Evolutionary conservation across 1,140 invertebrate genomes (phyloP), one percentile per base, ranked within the genome.

Genomic region (Philotrypesis tridentata): DNA sequence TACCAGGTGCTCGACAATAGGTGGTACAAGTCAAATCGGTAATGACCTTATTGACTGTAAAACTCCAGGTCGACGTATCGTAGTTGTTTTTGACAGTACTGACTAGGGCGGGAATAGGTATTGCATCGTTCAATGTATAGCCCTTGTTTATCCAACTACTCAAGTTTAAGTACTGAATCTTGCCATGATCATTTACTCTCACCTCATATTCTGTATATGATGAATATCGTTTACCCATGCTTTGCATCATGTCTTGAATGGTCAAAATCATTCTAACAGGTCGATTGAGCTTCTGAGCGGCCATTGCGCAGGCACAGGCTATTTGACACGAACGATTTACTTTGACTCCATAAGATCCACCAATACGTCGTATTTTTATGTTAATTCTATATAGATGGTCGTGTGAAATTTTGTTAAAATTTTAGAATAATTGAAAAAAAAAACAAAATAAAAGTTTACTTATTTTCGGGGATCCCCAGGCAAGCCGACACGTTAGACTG

Each of bases 331-430:
- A 89, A 8, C 95, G 91, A 4, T 93, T 93, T 61, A 94, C 93
- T 89, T 96, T 95, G 48, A 93, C 92, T 12, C 95, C 96, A 80
- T 96, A 97, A 5, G 90, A 95, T 40, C 96, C 96, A 0, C 96
- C 96, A 0, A 96, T 75, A 60, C 96, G 92, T 78, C 93, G 92
- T 0, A 95, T 93, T 85, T 92, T 91, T 1, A 96, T 87, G 70
- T 94, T 92, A 17, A 96, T 92, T 76, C 95, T 95, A 84, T n/a
- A 82, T 78, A 73, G 27, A 79, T 70, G 43, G 63, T 72, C 1
- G n/a, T n/a, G 23, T n/a, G n/a, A n/a, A 48, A 21, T 9, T n/a
- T 31, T 17, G 12, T 12, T 37, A 60, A n/a, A n/a, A n/a, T 60
- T 60, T 4, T 17, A n/a, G n/a, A n/a, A n/a, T n/a, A n/a, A n/a